Percentiles rank a stretch among this genome's conserved stretches.
Conservation (phyloP, 2,113 vertebrate species). For the Toxotes chatareus region DNA sequence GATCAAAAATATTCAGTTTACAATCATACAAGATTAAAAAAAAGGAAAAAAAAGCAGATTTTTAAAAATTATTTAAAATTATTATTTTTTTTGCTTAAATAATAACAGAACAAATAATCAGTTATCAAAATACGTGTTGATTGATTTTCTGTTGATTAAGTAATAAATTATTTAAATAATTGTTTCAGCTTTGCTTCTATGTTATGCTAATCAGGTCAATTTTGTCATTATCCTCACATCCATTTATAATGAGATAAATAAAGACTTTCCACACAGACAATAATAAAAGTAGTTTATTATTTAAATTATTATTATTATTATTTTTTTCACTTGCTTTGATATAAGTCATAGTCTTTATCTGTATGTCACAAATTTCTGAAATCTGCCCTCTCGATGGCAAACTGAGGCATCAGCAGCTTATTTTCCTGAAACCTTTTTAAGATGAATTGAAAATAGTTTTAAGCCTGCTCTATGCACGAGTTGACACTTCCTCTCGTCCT, state of each 20-base stretch:
- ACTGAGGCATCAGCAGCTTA: background rate
- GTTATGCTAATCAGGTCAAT: too few species aligned
- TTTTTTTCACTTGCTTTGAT: too few species aligned
- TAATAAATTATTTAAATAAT: background rate
- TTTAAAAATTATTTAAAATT: too few species aligned
- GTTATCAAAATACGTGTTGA: background rate
- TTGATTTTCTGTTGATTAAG: background rate
- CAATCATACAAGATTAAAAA: background rate
- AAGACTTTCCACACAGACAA: background rate
- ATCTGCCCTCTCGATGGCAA: background rate
- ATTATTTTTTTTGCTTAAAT: too few species aligned
- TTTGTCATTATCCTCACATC: too few species aligned
- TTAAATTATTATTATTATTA: too few species aligned
- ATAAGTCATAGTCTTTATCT: background rate
- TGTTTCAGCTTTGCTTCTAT: background rate
- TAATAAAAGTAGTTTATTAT: background rate
- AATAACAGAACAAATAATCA: background rate
- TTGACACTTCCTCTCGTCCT: conserved; percentile 59
- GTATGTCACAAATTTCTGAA: background rate
- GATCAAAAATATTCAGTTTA: background rate
- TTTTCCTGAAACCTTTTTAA: conserved; percentile 37
- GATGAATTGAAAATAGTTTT: conserved; percentile 33
- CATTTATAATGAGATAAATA: too few species aligned
- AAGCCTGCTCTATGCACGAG: background rate
- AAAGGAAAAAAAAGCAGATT: background rate